Evolutionary conservation across 2,888 invertebrate species (phyloP).

Genomic region (Conchocele bisecta): DNA sequence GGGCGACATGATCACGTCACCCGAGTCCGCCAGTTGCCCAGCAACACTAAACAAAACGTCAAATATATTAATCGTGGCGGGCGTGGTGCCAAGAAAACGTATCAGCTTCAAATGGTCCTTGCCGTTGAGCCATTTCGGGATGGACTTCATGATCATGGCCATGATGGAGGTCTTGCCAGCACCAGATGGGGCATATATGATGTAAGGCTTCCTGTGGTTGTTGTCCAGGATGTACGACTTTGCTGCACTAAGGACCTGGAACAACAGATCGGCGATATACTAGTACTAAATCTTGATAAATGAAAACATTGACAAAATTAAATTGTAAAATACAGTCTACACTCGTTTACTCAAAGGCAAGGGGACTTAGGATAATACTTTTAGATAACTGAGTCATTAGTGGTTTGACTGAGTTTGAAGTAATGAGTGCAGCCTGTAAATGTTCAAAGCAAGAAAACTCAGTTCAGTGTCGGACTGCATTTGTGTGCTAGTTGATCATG

Average conservation of each 20-base stretch:
- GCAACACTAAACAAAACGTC: conserved; percentile 69
- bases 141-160: conserved; percentile 74
- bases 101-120: conserved; percentile 58
- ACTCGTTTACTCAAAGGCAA: no score
- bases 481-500: no score
- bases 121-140: conserved; percentile 65
- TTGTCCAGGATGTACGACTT: conserved; percentile 61
- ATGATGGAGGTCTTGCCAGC: conserved; percentile 77
- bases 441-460: no score
- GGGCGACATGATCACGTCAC: conserved; percentile 72
- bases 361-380: no score
- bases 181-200: conserved; percentile 75
- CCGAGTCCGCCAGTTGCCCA: conserved; percentile 70
- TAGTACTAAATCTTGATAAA: no score
- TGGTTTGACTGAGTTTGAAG: no score
- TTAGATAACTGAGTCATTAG: no score
- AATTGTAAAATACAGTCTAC: no score
- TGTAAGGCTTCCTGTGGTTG: conserved; percentile 61
- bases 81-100: conserved; percentile 75
- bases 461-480: no score
- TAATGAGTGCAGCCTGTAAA: no score
- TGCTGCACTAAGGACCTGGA: conserved; percentile 47
- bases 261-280: neutral
- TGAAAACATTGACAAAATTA: no score
- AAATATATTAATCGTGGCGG: conserved; percentile 64